Evolutionary conservation across 2,113 vertebrate species (phyloP).

Genomic region (Scalopus aquaticus): DNA sequence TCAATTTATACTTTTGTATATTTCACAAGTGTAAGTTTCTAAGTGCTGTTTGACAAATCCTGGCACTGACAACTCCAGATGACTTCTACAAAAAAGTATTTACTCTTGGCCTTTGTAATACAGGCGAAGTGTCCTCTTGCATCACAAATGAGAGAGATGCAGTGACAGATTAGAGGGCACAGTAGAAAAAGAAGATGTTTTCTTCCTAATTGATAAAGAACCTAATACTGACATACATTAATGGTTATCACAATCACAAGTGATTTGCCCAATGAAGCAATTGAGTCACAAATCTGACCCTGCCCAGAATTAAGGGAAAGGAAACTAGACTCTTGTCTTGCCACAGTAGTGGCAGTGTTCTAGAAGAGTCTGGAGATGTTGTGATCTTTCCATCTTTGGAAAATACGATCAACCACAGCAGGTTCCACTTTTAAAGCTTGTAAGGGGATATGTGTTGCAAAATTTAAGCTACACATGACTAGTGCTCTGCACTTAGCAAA

Average conservation of each 20-base stretch:
- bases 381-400: neutral
- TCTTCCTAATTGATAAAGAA: neutral
- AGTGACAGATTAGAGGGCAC: neutral
- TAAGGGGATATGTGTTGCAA: neutral
- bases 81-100: neutral
- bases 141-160: neutral
- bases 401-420: neutral
- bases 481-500: neutral
- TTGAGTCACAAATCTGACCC: neutral
- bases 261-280: neutral
- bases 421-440: neutral
- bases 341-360: neutral
- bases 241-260: neutral
- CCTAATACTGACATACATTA: neutral
- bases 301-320: neutral
- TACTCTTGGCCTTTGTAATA: neutral
- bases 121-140: neutral
- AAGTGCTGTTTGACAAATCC: neutral
- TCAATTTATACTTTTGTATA: too few relatives aligned
- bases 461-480: neutral
- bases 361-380: neutral
- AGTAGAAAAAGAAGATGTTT: neutral
- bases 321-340: neutral
- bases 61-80: neutral
- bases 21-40: too few relatives aligned